phyloP scores from a whole-genome alignment of 2,888 invertebrate species.

The Lepidocyrtoides sp. region DNA sequence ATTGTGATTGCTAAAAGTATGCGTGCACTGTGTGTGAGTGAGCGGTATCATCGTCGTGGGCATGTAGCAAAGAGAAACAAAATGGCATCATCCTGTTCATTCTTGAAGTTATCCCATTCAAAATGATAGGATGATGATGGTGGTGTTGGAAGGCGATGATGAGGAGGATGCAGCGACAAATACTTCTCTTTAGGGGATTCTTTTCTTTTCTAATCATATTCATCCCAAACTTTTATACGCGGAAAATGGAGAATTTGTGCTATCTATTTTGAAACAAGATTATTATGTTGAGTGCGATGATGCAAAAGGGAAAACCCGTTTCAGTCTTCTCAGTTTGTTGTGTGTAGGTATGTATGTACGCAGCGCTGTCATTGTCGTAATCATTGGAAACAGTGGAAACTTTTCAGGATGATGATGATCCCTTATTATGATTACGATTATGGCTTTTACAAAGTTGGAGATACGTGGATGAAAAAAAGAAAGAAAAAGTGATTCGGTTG shows the following conservation, averaged over 20 bases:
- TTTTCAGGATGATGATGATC: constrained; percentile 64
- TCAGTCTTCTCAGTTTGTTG: background rate
- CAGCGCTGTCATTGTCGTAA: constrained; percentile 4
- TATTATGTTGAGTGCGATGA: background rate
- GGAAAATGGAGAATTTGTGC: background rate
- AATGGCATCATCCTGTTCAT: constrained; percentile 41
- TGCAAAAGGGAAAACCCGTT: background rate
- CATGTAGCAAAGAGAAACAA: constrained; percentile 24
- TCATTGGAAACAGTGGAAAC: constrained; percentile 42
- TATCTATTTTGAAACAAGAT: background rate
- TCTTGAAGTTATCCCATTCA: constrained; percentile 40
- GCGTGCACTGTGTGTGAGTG: background rate
- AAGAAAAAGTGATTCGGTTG: background rate
- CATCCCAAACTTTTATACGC: constrained; percentile 42
- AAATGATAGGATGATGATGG: constrained; percentile 24
- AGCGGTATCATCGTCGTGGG: no score
- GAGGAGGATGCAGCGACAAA: constrained; percentile 27
- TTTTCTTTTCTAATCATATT: constrained; percentile 54
- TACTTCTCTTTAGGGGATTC: constrained; percentile 29
- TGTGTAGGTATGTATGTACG: background rate
- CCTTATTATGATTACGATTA: constrained; percentile 69
- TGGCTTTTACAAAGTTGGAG: constrained; percentile 43
- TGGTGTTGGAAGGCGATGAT: constrained; percentile 3
- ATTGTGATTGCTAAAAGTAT: background rate
- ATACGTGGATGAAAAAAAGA: background rate